Percentiles rank a stretch among this genome's conserved stretches.
Conservation (phyloP, 2,888 invertebrate species). For the Mycalesis mineus region DNA sequence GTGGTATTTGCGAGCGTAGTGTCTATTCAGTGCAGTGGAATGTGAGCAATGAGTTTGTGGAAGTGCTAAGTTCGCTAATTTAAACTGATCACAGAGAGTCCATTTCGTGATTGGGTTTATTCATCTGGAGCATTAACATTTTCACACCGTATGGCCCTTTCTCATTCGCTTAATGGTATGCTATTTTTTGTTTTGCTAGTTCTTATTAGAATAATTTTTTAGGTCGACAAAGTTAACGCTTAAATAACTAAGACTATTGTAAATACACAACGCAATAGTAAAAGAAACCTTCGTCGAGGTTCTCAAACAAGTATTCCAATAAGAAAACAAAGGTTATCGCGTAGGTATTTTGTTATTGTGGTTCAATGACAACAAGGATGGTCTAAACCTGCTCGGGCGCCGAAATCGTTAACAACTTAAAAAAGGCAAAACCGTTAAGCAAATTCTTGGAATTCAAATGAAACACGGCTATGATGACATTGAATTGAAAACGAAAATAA, state of each 20-base stretch:
- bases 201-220: neutral
- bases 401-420: slow-evolving; percentile 10
- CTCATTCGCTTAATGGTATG: slow-evolving; percentile 58
- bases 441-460: neutral
- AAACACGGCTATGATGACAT: neutral
- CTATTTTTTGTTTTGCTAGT: slow-evolving; percentile 32
- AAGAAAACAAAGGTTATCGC: slow-evolving; percentile 21
- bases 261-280: neutral
- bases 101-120: slow-evolving; percentile 61
- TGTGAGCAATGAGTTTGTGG: slow-evolving; percentile 64
- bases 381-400: slow-evolving; percentile 12
- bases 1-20: slow-evolving; percentile 59
- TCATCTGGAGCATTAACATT: slow-evolving; percentile 1
- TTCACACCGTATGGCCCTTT: slow-evolving; percentile 9
- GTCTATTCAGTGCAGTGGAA: slow-evolving; percentile 66
- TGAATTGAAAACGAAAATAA: slow-evolving; percentile 4
- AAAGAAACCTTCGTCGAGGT: neutral
- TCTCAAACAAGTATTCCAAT: slow-evolving; percentile 14
- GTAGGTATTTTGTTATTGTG: slow-evolving; percentile 24
- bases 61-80: slow-evolving; percentile 54
- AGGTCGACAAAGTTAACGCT: neutral
- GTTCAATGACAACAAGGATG: slow-evolving; percentile 25
- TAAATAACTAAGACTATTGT: neutral
- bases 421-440: slow-evolving; percentile 17
- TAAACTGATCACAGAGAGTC: slow-evolving; percentile 44